Evolutionary conservation across 2,113 vertebrate genomes (phyloP).

Genomic region (Circaetus cinerascens): DNA sequence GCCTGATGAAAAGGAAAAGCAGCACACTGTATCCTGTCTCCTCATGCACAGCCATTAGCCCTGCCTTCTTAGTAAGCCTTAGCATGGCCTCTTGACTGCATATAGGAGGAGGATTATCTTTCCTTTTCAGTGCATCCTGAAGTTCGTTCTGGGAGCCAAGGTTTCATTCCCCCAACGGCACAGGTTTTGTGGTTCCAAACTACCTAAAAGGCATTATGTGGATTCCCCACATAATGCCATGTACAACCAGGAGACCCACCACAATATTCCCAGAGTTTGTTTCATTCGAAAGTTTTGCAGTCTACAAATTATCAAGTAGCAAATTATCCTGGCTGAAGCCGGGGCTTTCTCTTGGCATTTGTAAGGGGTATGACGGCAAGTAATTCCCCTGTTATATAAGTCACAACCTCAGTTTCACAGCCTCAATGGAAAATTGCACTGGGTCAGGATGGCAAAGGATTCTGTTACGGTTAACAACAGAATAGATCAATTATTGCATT

Average conservation of each 20-base stretch:
- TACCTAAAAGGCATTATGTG: not conserved
- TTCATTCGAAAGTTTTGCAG: not conserved
- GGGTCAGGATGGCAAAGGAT: not conserved
- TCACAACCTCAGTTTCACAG: not conserved
- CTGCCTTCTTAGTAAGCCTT: not conserved
- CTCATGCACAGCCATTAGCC: not conserved
- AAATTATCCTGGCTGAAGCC: not conserved
- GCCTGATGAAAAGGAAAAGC: constrained; percentile 43
- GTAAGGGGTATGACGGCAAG: not conserved
- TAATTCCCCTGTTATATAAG: not conserved
- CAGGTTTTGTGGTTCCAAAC: not conserved
- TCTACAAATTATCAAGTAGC: not conserved
- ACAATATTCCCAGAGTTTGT: not conserved
- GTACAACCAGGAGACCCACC: not conserved
- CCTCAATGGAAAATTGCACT: not conserved
- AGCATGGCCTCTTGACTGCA: not conserved
- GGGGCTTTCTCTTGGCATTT: not conserved
- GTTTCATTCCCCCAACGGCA: not conserved
- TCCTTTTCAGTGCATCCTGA: not conserved
- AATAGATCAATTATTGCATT: not conserved
- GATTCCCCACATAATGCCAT: not conserved
- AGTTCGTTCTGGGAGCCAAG: not conserved
- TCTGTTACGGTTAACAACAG: not conserved
- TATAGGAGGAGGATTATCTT: not conserved
- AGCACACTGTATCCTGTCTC: constrained; percentile 36